phyloP scores from a whole-genome alignment of 2,797 vertebrate species.

The Takifugu rubripes region DNA sequence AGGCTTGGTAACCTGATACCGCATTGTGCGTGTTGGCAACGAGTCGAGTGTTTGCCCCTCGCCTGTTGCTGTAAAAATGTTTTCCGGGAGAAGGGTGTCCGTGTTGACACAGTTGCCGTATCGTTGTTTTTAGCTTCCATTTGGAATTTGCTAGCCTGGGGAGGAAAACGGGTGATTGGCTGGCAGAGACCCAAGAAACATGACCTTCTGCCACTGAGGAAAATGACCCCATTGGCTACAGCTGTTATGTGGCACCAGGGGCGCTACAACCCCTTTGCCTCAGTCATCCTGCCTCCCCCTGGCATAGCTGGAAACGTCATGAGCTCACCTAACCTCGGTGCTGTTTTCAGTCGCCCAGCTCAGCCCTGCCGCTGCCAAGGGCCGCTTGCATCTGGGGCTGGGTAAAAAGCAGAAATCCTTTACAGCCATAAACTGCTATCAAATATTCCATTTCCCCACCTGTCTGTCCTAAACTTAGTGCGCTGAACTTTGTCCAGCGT shows the following conservation, averaged over 20 bases:
- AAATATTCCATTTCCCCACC: slow-evolving; percentile 14
- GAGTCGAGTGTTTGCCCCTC: slow-evolving; percentile 45
- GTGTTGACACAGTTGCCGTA: slow-evolving; percentile 85
- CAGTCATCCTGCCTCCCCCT: slow-evolving; percentile 58
- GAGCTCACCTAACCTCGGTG: slow-evolving; percentile 7
- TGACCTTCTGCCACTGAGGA: slow-evolving; percentile 71
- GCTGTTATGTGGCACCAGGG: slow-evolving; percentile 74
- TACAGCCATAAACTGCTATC: not conserved
- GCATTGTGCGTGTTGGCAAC: slow-evolving; percentile 41
- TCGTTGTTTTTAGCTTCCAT: slow-evolving; percentile 81
- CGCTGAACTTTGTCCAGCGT: slow-evolving; percentile 6
- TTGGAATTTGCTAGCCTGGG: slow-evolving; percentile 73
- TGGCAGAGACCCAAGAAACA: slow-evolving; percentile 68
- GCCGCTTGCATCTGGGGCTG: slow-evolving; percentile 12
- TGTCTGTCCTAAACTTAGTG: slow-evolving; percentile 13
- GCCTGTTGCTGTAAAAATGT: slow-evolving; percentile 63
- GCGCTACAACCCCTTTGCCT: slow-evolving; percentile 50
- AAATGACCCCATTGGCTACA: slow-evolving; percentile 68
- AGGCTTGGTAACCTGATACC: slow-evolving; percentile 61
- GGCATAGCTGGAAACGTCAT: slow-evolving; percentile 13
- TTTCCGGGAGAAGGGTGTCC: slow-evolving; percentile 59
- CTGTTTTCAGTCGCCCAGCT: slow-evolving; percentile 7
- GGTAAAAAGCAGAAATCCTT: not conserved
- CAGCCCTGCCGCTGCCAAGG: not conserved
- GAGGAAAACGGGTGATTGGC: slow-evolving; percentile 41